Evolutionary conservation across 2,113 vertebrate species (phyloP), one percentile per base, ranked within the genome.

Genomic region (Lepisosteus osseus): DNA sequence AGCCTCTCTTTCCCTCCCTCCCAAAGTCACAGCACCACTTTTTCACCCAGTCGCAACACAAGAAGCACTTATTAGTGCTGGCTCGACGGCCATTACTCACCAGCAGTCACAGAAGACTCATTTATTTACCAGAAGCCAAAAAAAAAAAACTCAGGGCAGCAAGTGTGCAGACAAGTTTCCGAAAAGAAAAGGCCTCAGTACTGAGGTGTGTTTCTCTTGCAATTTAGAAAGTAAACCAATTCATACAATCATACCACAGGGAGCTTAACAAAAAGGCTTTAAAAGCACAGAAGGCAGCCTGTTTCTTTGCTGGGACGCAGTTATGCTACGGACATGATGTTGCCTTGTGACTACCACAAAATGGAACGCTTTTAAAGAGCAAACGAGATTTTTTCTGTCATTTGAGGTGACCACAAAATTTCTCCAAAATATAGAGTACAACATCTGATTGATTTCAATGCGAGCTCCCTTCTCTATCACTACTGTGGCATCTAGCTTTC

Each of bases 11-110:
- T 45, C 63, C 11, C 29, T 72, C 42, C 61, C 9, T 57, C 17
- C 17, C 9, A n/a, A 15, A 57, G 5, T 45, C 78, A 72, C 78
- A 73, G 68, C 79, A 68, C 76, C 71, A 69, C 68, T 75, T 8
- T 65, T 71, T 4, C 9, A 55, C 45, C 43, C 9, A 8, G 41
- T 6, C 67, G 68, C 57, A 17, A 54, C 64, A 75, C 68, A 75
- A 70, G 63, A 17, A 57, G 47, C 9, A 44, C 55, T 70, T 74
- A n/a, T 59, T 42, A 7, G 43, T 17, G 12, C 13, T n/a, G 41
- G 15, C 15, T 13, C 42, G 44, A 61, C 9, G 2, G 67, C 68
- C 47, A 70, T 41, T 7, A 54, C 55, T 45, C 3, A 11, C 45
- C 67, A 66, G 63, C 29, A 29, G 29, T 29, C 29, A 70, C 68